Conservation (phyloP, 1,140 invertebrate genomes). For the Fopius arisanus region DNA sequence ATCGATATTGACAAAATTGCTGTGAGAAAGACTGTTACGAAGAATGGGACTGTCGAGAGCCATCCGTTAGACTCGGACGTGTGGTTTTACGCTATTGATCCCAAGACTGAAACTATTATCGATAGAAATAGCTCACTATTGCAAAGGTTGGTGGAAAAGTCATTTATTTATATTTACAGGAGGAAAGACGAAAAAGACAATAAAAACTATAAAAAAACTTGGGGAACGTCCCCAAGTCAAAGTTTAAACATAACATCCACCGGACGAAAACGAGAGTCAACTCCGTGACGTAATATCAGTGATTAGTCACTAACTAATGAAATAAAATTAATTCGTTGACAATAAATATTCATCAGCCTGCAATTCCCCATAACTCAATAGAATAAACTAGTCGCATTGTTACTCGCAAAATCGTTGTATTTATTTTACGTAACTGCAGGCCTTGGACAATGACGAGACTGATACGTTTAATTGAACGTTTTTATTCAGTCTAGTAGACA, state of each 20-base stretch:
- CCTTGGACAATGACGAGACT: conserved; percentile 13
- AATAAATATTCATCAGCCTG: too few relatives aligned
- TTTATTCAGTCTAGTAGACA: not conserved
- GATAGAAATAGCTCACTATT: conserved; percentile 75
- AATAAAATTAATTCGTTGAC: too few relatives aligned
- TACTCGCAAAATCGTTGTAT: not conserved
- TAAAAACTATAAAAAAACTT: too few relatives aligned
- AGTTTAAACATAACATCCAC: too few relatives aligned
- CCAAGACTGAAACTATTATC: conserved; percentile 77
- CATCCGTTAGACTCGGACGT: conserved; percentile 82
- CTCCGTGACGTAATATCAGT: too few relatives aligned
- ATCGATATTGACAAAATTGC: conserved; percentile 82
- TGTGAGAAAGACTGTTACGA: conserved; percentile 71
- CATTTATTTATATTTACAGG: not conserved
- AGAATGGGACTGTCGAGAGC: conserved; percentile 77
- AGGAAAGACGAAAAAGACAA: too few relatives aligned
- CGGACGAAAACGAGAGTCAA: too few relatives aligned
- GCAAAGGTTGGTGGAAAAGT: conserved; percentile 67
- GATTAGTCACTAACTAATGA: too few relatives aligned
- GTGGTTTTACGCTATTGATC: conserved; percentile 88
- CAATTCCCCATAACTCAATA: too few relatives aligned
- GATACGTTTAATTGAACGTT: not conserved
- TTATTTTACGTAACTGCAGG: not conserved
- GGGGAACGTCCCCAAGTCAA: too few relatives aligned
- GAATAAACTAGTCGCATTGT: too few relatives aligned